A percentile compares a stretch with the other conserved stretches of the same genome.
Evolutionary conservation across 2,113 vertebrate genomes (phyloP).

Genomic region (Megalops atlanticus): DNA sequence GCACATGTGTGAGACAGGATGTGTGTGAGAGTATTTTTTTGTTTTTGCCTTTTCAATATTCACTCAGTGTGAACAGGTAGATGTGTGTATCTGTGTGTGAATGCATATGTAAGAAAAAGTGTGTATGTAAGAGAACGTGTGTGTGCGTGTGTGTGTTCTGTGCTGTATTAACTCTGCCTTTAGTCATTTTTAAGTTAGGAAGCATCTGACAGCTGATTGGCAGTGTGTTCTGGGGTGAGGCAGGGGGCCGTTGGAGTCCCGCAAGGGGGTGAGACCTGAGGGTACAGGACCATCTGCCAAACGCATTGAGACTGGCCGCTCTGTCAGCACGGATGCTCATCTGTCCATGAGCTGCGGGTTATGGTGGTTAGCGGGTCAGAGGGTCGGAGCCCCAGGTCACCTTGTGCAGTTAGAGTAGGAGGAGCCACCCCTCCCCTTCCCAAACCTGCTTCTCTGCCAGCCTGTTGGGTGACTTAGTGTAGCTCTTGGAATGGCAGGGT

Average conservation of each 20-base stretch:
- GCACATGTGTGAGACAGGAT: neutral
- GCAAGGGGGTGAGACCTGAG: conserved; percentile 22
- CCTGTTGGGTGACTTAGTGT: neutral
- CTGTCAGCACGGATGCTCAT: conserved; percentile 37
- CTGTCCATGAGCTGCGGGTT: conserved; percentile 21
- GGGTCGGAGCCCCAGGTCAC: neutral
- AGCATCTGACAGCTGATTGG: conserved; percentile 8
- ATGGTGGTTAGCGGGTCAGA: neutral
- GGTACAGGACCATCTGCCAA: conserved; percentile 50
- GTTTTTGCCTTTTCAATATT: too few species aligned
- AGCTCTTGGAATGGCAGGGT: too few species aligned
- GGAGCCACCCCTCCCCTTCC: too few species aligned
- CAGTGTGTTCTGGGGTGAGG: neutral
- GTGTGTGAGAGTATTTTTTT: neutral
- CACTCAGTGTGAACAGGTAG: too few species aligned
- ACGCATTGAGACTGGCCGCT: conserved; percentile 35
- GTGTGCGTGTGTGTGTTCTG: neutral
- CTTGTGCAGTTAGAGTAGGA: neutral
- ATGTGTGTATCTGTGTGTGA: too few species aligned
- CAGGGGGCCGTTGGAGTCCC: conserved; percentile 4
- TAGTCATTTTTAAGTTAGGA: neutral
- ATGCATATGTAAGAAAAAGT: too few species aligned
- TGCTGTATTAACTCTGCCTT: neutral
- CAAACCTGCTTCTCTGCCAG: neutral
- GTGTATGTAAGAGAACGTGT: too few species aligned